Evolutionary conservation across 2,113 vertebrate species (phyloP), one percentile per base, ranked within the genome.

Genomic region (Brienomyrus brachyistius): DNA sequence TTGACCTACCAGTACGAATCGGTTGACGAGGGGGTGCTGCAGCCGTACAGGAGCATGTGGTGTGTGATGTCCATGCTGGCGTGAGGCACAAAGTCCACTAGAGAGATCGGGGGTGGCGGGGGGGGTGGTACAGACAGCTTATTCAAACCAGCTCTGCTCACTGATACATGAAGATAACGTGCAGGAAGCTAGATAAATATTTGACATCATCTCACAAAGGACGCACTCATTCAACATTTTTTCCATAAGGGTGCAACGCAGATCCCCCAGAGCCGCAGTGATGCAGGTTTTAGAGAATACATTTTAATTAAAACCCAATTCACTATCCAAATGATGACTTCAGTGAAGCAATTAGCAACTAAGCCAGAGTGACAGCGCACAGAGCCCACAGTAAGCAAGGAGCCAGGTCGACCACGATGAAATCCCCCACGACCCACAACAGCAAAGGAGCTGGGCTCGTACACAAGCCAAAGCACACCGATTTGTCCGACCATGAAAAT

Each of bases 31-130:
- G 98, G 98, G 66, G 94, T 96, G 92, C 95, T 96, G 93, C 98
- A 99, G 94, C 98, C 97, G 54, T 98, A 99, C 59, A 99, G 95
- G 35, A 99, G 93, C 98, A 99, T 99, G 92, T 99, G 98, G 92
- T 99, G 98, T 88, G 98, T 97, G 21, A 97, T 99, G 89, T 98
- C 96, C 98, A 99, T 99, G 90, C 95, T 98, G 92, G 98, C 98
- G 90, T 95, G 97, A 92, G 98, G 98, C 83, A 96, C 95, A 94
- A 99, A 99, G 95, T 99, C 98, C 96, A 99, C 98, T 99, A 95
- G 52, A 92, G 86, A 93, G 10, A 91, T 94, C 70, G 90, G 91
- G 92, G 91, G 15, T 91, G 90, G 95, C 82, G 90, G 90, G n/a
- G n/a, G n/a, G n/a, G 93, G 91, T 50, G 5, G 9, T 88, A 74